A percentile compares a stretch with the other conserved stretches of the same genome.
Evolutionary conservation across 2,113 vertebrate species (phyloP).

Genomic region (Spheniscus mendiculus): DNA sequence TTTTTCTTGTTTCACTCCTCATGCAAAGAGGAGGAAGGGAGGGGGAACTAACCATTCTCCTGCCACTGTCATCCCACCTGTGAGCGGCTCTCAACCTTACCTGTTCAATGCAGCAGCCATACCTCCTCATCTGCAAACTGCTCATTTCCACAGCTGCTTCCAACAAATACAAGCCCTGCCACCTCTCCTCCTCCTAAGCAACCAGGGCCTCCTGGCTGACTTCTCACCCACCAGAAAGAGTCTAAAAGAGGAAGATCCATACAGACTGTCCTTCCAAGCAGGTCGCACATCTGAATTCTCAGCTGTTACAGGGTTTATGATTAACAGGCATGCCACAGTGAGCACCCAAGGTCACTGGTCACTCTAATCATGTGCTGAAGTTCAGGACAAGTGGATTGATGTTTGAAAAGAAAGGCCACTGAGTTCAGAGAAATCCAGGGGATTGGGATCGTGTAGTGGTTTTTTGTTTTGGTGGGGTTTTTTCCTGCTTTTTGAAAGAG

Average conservation of each 20-base stretch:
- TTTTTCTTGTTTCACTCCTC: background rate
- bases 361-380: too few species aligned
- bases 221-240: background rate
- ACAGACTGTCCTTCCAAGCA: conserved; percentile 38
- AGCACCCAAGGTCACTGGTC: background rate
- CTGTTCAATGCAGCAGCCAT: too few species aligned
- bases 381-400: background rate
- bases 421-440: background rate
- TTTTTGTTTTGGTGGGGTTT: background rate
- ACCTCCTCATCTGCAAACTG: background rate
- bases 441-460: background rate
- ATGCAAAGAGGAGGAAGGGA: background rate
- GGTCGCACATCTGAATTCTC: background rate
- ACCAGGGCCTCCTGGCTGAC: background rate
- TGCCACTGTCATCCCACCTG: background rate
- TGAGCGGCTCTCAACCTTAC: background rate
- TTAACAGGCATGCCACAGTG: background rate
- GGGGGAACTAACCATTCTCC: background rate
- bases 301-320: conserved; percentile 29
- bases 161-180: background rate
- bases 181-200: background rate
- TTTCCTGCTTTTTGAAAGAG: background rate
- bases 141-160: background rate
- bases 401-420: background rate
- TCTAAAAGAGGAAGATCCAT: background rate